Percentiles rank a stretch among this genome's conserved stretches.
Conservation (phyloP, 2,113 vertebrate genomes). For the Passer montanus region DNA sequence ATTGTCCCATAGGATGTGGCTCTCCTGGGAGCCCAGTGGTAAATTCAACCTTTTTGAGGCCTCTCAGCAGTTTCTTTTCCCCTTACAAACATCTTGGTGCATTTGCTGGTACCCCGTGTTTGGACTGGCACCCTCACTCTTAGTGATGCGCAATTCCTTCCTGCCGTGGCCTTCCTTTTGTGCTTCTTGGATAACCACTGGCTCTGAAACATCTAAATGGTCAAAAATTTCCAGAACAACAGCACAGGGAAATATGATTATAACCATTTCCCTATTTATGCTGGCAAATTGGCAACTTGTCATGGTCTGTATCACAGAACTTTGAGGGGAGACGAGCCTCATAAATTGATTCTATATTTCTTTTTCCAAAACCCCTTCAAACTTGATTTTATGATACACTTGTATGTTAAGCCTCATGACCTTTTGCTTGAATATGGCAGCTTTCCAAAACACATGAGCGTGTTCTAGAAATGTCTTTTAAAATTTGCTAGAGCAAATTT, state of each 20-base stretch:
- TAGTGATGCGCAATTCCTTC: conserved; percentile 40
- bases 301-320: conserved; percentile 40
- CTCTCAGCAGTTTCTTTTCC: conserved; percentile 5
- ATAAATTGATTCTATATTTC: conserved; percentile 21
- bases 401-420: not conserved
- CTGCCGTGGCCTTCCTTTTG: not conserved
- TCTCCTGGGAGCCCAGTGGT: not conserved
- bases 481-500: not conserved
- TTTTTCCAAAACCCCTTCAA: conserved; percentile 39
- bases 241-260: conserved; percentile 21
- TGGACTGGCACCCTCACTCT: not conserved
- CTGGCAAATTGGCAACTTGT: conserved; percentile 63
- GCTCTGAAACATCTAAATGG: conserved; percentile 44
- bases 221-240: conserved; percentile 61
- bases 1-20: not conserved
- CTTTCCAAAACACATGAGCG: not conserved
- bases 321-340: conserved; percentile 33
- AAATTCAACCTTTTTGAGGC: not conserved
- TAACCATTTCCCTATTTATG: conserved; percentile 62
- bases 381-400: conserved; percentile 11
- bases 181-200: conserved; percentile 40
- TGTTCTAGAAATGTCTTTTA: conserved; percentile 25
- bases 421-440: not conserved
- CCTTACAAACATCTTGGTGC: not conserved
- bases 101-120: not conserved